A percentile compares a stretch with the other conserved stretches of the same genome.
Evolutionary conservation across 2,797 vertebrate genomes (phyloP).

Genomic region (Psittacula echo): DNA sequence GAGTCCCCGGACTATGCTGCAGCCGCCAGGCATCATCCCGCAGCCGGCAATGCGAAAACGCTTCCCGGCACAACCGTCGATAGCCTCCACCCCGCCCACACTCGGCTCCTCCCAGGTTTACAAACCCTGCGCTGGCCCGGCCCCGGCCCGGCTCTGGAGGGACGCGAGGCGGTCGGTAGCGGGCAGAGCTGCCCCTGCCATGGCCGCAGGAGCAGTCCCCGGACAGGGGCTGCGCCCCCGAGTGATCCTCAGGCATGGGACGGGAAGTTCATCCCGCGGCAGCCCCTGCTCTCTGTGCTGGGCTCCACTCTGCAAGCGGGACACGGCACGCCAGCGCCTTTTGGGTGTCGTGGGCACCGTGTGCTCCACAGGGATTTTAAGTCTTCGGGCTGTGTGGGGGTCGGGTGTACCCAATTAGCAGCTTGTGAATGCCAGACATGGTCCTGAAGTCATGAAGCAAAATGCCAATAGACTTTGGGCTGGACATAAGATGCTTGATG

Average conservation of each 20-base stretch:
- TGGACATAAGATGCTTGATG: not conserved
- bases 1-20: not conserved
- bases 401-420: rapidly evolving
- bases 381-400: not conserved
- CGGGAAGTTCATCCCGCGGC: not conserved
- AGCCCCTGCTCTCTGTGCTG: not conserved
- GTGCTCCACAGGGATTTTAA: rapidly evolving
- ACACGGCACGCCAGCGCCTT: not conserved
- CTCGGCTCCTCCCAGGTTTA: slow-evolving; percentile 7
- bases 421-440: not conserved
- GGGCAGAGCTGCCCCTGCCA: not conserved
- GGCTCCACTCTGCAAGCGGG: not conserved
- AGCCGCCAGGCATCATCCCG: too few species aligned
- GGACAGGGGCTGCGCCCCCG: rapidly evolving
- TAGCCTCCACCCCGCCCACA: rapidly evolving
- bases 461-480: rapidly evolving
- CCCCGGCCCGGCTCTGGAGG: too few species aligned
- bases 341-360: rapidly evolving
- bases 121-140: not conserved
- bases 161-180: rapidly evolving
- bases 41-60: not conserved
- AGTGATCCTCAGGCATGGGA: rapidly evolving
- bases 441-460: not conserved
- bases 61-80: rapidly evolving
- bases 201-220: rapidly evolving